Conservation (phyloP, 1,140 invertebrate genomes). For the Prorops nasuta region DNA sequence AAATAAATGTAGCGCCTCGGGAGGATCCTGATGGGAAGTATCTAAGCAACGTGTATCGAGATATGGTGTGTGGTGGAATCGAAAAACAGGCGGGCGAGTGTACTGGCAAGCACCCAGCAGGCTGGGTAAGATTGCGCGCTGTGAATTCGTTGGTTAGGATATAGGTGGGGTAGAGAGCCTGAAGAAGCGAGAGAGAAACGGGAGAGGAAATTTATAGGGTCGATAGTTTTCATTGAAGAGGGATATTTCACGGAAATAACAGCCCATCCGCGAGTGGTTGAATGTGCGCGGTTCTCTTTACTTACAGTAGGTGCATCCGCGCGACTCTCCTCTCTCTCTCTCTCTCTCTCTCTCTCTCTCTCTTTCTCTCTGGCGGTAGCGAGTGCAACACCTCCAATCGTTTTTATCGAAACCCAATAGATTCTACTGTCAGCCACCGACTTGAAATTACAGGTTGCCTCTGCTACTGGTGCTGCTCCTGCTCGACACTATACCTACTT, state of each 20-base stretch:
- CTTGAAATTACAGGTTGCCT: constrained; percentile 19
- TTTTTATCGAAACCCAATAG: constrained; percentile 33
- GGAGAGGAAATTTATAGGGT: constrained; percentile 15
- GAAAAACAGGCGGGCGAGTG: too few relatives aligned
- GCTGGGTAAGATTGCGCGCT: too few relatives aligned
- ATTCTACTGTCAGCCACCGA: constrained; percentile 9
- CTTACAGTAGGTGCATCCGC: too few relatives aligned
- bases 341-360: constrained; percentile 10
- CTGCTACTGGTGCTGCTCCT: too few relatives aligned
- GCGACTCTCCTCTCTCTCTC: background rate
- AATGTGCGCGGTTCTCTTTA: constrained; percentile 8
- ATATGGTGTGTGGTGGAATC: too few relatives aligned
- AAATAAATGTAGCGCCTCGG: too few relatives aligned
- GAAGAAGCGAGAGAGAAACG: background rate
- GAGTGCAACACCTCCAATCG: constrained; percentile 4
- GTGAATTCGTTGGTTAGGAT: too few relatives aligned
- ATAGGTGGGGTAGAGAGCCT: too few relatives aligned
- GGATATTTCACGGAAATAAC: constrained; percentile 30
- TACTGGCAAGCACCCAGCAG: too few relatives aligned
- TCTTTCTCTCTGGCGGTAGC: constrained; percentile 6
- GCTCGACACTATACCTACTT: too few relatives aligned
- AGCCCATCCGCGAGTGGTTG: background rate
- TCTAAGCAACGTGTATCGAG: too few relatives aligned
- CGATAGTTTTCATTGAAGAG: constrained; percentile 24
- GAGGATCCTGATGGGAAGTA: too few relatives aligned